Evolutionary conservation across 2,888 invertebrate genomes (phyloP).

Genomic region (Cylindroiulus punctatus): DNA sequence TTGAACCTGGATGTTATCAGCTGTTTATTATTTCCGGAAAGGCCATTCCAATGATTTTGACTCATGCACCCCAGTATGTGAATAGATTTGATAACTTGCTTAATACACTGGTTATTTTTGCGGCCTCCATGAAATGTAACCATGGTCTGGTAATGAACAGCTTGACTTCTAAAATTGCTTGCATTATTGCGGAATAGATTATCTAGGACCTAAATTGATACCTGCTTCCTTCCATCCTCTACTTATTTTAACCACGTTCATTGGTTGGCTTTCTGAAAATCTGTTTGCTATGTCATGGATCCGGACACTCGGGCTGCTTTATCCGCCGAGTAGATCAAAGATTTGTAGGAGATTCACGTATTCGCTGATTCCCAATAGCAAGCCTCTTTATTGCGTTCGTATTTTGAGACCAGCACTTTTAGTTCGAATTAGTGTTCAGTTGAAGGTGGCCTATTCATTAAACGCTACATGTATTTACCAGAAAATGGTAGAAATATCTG

Average conservation of each 20-base stretch:
- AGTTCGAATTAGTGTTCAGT: background rate
- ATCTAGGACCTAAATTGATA: no score
- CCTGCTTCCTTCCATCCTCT: no score
- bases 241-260: background rate
- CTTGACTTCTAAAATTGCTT: background rate
- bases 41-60: background rate
- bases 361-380: background rate
- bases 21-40: no score
- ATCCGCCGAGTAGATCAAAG: background rate
- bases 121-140: background rate
- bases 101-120: no score
- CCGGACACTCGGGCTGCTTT: background rate
- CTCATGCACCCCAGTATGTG: background rate
- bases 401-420: background rate
- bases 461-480: background rate
- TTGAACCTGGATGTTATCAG: no score
- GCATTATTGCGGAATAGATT: no score
- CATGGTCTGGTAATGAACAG: background rate
- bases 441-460: background rate
- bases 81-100: background rate
- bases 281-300: background rate
- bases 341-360: no score
- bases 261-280: background rate
- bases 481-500: background rate
- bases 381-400: background rate